phyloP scores from a whole-genome alignment of 2,888 invertebrate genomes.

The Chrysodeixis includens region DNA sequence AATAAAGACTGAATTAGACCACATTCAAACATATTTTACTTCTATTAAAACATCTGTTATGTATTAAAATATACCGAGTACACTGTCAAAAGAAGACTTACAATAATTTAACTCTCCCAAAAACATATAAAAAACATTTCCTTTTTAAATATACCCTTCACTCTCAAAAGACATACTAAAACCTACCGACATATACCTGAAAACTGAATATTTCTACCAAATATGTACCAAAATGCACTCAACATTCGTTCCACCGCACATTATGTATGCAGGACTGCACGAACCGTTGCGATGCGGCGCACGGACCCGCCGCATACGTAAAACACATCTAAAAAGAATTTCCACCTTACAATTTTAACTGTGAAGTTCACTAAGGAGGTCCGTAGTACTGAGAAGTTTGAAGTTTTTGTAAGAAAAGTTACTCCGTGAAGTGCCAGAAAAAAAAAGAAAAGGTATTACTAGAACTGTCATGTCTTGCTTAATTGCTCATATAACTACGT shows the following conservation, averaged over 20 bases:
- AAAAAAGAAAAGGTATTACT: not conserved
- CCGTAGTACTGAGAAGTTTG: not conserved
- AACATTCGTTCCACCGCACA: not conserved
- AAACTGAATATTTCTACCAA: not conserved
- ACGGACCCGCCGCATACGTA: slow-evolving; percentile 7
- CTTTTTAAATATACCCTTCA: no score
- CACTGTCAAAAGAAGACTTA: no score
- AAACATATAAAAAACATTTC: no score
- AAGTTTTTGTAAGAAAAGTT: not conserved
- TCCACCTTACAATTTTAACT: slow-evolving; percentile 23
- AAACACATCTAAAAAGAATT: slow-evolving; percentile 9
- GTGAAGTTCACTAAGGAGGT: slow-evolving; percentile 39
- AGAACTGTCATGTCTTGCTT: no score
- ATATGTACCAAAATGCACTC: not conserved
- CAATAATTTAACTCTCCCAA: no score
- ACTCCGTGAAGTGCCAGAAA: not conserved
- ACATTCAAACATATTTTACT: no score
- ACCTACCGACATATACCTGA: no score
- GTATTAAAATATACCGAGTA: no score
- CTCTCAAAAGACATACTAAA: no score
- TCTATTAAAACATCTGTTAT: no score
- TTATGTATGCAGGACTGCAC: not conserved
- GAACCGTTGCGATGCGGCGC: not conserved
- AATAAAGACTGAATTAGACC: no score
- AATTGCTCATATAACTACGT: no score